These are phyloP conservation scores for Cyprichromis sp. DNA, from an alignment of 2,113 vertebrate species.

Conservation along the genomic window DNA sequence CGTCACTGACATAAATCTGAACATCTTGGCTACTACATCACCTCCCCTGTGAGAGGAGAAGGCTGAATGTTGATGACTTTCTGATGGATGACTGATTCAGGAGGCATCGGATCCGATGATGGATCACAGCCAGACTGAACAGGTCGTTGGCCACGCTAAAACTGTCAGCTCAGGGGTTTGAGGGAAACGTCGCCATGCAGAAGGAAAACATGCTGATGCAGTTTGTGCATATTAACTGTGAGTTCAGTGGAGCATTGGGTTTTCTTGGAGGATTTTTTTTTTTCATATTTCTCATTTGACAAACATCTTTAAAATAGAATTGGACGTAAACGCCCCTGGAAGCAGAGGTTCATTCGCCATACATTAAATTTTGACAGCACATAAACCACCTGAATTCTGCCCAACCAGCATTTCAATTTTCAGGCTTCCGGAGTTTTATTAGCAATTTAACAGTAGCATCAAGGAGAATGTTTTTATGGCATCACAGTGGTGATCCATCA, in stretches of 20 bases:
- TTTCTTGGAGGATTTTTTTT: neutral
- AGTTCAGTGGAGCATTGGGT: neutral
- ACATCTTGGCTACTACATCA: slow-evolving; percentile 7
- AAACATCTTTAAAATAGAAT: neutral
- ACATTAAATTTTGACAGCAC: neutral
- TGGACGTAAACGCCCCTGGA: neutral
- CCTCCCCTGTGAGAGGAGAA: slow-evolving; percentile 11
- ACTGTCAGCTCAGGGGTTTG: slow-evolving; percentile 16
- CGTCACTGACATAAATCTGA: slow-evolving; percentile 42
- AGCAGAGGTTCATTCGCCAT: neutral
- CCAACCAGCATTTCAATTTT: neutral
- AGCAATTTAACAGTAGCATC: neutral
- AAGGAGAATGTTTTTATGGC: neutral
- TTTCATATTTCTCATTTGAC: neutral
- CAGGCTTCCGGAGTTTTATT: neutral
- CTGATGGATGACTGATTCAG: slow-evolving; percentile 47
- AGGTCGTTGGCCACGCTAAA: neutral
- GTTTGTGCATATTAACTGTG: neutral
- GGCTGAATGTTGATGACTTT: slow-evolving; percentile 49
- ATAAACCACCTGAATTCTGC: neutral
- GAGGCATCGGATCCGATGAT: slow-evolving; percentile 12
- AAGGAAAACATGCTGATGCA: slow-evolving; percentile 14
- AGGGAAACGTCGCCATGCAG: neutral
- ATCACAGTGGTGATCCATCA: neutral
- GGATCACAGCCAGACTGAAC: slow-evolving; percentile 1